These are phyloP conservation scores for Tachysurus vachellii DNA, from an alignment of 2,113 vertebrate genomes.

Conservation along the genomic window DNA sequence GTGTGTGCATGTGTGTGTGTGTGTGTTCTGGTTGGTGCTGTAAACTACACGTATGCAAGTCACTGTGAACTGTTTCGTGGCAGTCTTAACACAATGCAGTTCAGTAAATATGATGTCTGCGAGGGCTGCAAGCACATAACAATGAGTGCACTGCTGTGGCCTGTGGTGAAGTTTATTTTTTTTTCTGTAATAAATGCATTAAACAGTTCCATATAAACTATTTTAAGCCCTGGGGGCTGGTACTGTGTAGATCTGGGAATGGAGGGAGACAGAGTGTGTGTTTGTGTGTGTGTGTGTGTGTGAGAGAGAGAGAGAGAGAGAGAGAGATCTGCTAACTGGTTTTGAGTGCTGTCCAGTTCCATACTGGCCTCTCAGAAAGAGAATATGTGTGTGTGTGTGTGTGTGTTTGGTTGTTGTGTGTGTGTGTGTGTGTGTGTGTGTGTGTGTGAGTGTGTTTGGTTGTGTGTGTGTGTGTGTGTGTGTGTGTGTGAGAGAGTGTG, in stretches of 20 bases:
- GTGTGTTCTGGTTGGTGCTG: conserved; percentile 45
- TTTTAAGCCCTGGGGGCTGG: conserved; percentile 66
- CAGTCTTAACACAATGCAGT: conserved; percentile 44
- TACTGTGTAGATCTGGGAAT: conserved; percentile 32
- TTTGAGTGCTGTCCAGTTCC: conserved; percentile 63
- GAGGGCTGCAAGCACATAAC: conserved; percentile 47
- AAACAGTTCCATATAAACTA: conserved; percentile 71
- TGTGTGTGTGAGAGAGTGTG: too few species aligned
- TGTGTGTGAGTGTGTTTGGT: too few species aligned
- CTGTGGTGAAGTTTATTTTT: conserved; percentile 33
- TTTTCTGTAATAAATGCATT: conserved; percentile 68
- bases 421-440: too few species aligned
- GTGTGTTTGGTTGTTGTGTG: too few species aligned
- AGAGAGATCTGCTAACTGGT: conserved; percentile 35
- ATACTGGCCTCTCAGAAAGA: conserved; percentile 49
- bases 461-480: too few species aligned
- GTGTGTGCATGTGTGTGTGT: conserved; percentile 23
- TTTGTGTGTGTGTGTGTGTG: too few species aligned
- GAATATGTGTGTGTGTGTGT: too few species aligned
- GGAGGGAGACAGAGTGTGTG: not conserved
- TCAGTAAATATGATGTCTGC: conserved; percentile 42
- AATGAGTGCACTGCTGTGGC: conserved; percentile 47
- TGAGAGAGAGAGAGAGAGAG: too few species aligned
- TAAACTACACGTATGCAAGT: conserved; percentile 42
- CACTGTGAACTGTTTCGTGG: not conserved